Conservation (phyloP, 2,888 invertebrate genomes). For the Craniophora ligustri region DNA sequence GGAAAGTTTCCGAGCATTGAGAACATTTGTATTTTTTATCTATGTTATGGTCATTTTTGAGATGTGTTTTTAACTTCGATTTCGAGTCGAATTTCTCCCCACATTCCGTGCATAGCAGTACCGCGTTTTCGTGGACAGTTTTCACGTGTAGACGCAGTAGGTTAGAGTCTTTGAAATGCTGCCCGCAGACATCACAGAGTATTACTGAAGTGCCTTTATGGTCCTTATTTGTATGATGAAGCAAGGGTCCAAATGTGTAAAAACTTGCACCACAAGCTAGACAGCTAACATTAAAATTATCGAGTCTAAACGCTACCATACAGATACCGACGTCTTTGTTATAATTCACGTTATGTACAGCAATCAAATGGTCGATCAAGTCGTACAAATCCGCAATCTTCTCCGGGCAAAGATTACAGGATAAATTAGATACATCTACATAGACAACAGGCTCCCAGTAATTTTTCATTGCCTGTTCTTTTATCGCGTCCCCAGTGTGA, state of each 20-base stretch:
- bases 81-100: slow-evolving; percentile 83
- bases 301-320: slow-evolving; percentile 80
- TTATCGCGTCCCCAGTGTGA: slow-evolving; percentile 70
- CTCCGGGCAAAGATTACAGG: slow-evolving; percentile 76
- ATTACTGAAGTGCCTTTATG: slow-evolving; percentile 81
- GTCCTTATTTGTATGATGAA: slow-evolving; percentile 82
- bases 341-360: slow-evolving; percentile 70
- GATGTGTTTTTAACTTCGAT: slow-evolving; percentile 84
- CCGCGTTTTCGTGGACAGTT: slow-evolving; percentile 75
- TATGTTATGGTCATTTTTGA: slow-evolving; percentile 76
- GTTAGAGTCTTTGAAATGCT: slow-evolving; percentile 78
- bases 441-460: slow-evolving; percentile 83
- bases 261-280: slow-evolving; percentile 76
- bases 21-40: slow-evolving; percentile 87
- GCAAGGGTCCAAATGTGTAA: slow-evolving; percentile 78
- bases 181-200: slow-evolving; percentile 81
- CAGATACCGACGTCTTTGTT: slow-evolving; percentile 80
- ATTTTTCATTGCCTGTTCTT: slow-evolving; percentile 77
- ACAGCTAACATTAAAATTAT: slow-evolving; percentile 75
- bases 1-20: slow-evolving; percentile 76
- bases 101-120: slow-evolving; percentile 77
- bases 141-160: slow-evolving; percentile 76
- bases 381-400: slow-evolving; percentile 72
- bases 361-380: slow-evolving; percentile 76
- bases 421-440: slow-evolving; percentile 73